Percentiles rank a stretch among this genome's conserved stretches.
phyloP scores from a whole-genome alignment of 2,113 vertebrate species.

The Hucho hucho region DNA sequence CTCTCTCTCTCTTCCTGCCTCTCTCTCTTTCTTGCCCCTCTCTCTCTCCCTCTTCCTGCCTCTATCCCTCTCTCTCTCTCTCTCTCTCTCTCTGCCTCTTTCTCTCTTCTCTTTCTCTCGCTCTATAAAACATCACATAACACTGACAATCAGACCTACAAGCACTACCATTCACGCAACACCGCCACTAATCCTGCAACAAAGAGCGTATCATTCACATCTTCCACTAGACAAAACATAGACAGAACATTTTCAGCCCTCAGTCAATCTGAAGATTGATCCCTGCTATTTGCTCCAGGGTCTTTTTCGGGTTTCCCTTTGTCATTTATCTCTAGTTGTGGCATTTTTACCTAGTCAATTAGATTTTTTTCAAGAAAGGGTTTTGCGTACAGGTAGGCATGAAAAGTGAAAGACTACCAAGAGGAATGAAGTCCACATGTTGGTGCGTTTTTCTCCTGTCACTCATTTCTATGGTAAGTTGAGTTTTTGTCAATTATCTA shows the following conservation, averaged over 20 bases:
- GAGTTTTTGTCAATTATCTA: slow-evolving; percentile 17
- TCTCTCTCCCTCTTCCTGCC: not conserved
- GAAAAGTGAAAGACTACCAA: slow-evolving; percentile 29
- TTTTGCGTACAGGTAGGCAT: slow-evolving; percentile 33
- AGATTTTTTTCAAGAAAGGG: not conserved
- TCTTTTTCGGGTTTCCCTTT: too few relatives aligned
- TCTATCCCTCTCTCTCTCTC: not conserved
- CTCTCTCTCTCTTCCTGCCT: not conserved
- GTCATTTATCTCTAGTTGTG: not conserved
- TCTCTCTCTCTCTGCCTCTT: slow-evolving; percentile 11
- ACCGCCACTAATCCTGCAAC: slow-evolving; percentile 15
- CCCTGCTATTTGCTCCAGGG: too few relatives aligned
- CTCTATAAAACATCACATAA: slow-evolving; percentile 64
- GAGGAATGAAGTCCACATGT: slow-evolving; percentile 61
- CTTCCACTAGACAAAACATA: slow-evolving; percentile 1
- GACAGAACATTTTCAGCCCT: not conserved
- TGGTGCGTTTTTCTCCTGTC: slow-evolving; percentile 56
- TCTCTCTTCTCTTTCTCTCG: slow-evolving; percentile 16
- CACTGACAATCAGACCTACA: slow-evolving; percentile 55
- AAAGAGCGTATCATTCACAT: not conserved
- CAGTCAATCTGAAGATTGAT: too few relatives aligned
- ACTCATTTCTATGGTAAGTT: slow-evolving; percentile 64
- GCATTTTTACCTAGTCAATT: not conserved
- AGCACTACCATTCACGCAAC: slow-evolving; percentile 39
- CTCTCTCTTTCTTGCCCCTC: not conserved